phyloP scores from a whole-genome alignment of 2,113 vertebrate species.

The Sminthopsis crassicaudata region DNA sequence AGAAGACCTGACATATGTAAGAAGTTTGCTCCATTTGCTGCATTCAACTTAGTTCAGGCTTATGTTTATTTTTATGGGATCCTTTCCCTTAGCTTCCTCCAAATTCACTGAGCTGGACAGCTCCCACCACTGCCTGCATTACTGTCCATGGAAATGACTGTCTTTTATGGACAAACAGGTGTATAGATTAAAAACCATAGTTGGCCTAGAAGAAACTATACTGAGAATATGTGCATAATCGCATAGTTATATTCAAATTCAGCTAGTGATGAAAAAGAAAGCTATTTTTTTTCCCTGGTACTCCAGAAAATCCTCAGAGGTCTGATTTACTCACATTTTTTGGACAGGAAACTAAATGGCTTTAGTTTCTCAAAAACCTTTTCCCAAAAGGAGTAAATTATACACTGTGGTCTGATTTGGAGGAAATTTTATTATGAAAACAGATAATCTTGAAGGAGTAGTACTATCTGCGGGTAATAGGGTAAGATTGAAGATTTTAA shows the following conservation, averaged over 20 bases:
- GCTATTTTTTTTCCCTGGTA: neutral
- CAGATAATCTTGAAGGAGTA: slow-evolving; percentile 1
- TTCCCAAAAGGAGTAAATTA: slow-evolving; percentile 29
- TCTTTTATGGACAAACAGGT: neutral
- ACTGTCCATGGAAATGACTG: neutral
- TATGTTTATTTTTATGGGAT: slow-evolving; percentile 1
- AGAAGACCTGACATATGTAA: neutral
- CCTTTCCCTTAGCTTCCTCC: neutral
- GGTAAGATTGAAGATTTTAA: neutral
- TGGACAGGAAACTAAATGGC: neutral
- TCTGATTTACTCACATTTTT: neutral
- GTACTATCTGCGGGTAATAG: neutral
- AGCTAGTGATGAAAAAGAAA: neutral
- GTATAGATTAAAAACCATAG: neutral
- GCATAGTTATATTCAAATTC: neutral
- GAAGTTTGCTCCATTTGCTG: neutral
- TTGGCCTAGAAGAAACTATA: neutral
- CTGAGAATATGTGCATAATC: neutral
- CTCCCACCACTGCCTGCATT: neutral
- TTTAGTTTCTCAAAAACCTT: slow-evolving; percentile 5
- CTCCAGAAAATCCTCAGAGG: neutral
- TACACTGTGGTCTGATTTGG: slow-evolving; percentile 3
- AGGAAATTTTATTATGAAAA: neutral
- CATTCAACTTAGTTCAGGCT: neutral
- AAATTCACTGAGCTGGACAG: neutral